Percentiles rank a stretch among this genome's conserved stretches.
Evolutionary conservation across 2,113 vertebrate genomes (phyloP).

Genomic region (Callionymus lyra): DNA sequence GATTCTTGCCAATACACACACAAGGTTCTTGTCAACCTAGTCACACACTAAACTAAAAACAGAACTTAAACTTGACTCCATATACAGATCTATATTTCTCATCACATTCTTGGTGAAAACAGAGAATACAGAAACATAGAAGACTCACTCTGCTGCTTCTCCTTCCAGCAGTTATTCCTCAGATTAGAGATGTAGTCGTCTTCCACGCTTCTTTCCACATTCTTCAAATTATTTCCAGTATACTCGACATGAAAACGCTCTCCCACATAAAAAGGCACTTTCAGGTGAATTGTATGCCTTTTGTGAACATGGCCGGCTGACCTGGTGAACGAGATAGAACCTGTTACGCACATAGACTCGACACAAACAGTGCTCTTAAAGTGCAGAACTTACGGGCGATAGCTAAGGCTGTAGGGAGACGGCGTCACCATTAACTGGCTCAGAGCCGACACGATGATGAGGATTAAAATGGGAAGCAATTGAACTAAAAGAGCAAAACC

Average conservation of each 20-base stretch:
- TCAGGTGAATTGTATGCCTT: conserved; percentile 81
- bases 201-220: conserved; percentile 88
- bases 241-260: conserved; percentile 92
- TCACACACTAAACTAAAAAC: no score
- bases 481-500: conserved; percentile 96
- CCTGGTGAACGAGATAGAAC: conserved; percentile 25
- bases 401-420: conserved; percentile 91
- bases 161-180: conserved; percentile 98
- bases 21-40: no score
- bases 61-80: no score
- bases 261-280: conserved; percentile 87
- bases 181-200: conserved; percentile 94
- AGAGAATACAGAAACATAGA: no score
- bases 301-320: conserved; percentile 64
- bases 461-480: conserved; percentile 91
- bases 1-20: no score
- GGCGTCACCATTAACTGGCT: conserved; percentile 95
- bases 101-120: no score
- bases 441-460: conserved; percentile 91
- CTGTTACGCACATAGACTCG: no score
- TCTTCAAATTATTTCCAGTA: conserved; percentile 79
- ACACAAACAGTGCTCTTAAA: background rate
- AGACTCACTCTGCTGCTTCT: conserved; percentile 92
- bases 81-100: no score
- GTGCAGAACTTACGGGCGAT: conserved; percentile 79